phyloP scores from a whole-genome alignment of 2,797 vertebrate species.

The Cichlasoma orientale region DNA sequence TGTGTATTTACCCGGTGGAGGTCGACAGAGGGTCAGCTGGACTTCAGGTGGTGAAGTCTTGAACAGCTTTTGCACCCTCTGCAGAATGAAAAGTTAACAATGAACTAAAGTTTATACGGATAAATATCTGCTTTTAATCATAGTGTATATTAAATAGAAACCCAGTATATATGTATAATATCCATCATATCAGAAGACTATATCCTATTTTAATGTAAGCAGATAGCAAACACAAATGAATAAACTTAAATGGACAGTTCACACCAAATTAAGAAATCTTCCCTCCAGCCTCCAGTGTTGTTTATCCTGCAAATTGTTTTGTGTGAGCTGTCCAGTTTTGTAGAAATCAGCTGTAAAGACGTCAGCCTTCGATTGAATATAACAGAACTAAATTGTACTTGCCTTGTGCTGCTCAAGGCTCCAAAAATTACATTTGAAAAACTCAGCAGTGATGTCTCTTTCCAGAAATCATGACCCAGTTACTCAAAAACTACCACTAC shows the following conservation, averaged over 20 bases:
- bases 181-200: too few species aligned
- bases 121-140: neutral
- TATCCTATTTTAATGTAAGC: neutral
- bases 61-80: slow-evolving; percentile 88
- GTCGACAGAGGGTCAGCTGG: slow-evolving; percentile 83
- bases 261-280: neutral
- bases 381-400: neutral
- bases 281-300: neutral
- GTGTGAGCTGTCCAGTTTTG: neutral
- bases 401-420: neutral
- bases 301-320: neutral
- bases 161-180: neutral
- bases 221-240: neutral
- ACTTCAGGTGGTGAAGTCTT: slow-evolving; percentile 83
- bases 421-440: neutral
- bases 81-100: slow-evolving; percentile 4
- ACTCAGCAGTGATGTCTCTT: neutral
- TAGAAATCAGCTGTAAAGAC: neutral
- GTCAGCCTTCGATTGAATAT: neutral
- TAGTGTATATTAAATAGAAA: neutral
- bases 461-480: neutral
- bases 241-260: neutral
- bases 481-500: neutral
- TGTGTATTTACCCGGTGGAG: slow-evolving; percentile 73
- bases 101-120: neutral